Evolutionary conservation across 2,888 invertebrate species (phyloP).

Genomic region (Temnothorax ravouxi): DNA sequence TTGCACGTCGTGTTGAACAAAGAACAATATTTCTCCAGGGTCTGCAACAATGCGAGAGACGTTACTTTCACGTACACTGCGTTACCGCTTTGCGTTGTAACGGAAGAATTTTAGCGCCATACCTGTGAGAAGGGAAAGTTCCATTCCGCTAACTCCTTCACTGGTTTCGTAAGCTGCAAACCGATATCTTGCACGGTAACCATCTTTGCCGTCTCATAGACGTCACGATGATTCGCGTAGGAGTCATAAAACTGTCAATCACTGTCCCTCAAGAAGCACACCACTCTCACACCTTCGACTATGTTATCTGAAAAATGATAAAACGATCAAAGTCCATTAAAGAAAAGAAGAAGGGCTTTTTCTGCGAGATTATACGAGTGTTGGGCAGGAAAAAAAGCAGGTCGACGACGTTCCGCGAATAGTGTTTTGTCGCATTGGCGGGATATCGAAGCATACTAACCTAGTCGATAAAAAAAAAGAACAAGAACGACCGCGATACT

Average conservation of each 20-base stretch:
- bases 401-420: neutral
- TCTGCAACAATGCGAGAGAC: slow-evolving; percentile 66
- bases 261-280: neutral
- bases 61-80: neutral
- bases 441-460: neutral
- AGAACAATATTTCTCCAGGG: slow-evolving; percentile 78
- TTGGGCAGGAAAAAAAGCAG: neutral
- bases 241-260: slow-evolving; percentile 23
- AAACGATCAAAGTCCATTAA: neutral
- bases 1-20: slow-evolving; percentile 75
- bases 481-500: neutral
- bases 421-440: slow-evolving; percentile 10
- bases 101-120: neutral
- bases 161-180: slow-evolving; percentile 79
- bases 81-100: neutral
- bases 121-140: slow-evolving; percentile 82
- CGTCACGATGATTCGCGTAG: neutral
- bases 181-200: slow-evolving; percentile 78
- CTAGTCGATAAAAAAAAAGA: neutral
- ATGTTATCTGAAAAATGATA: neutral
- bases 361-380: neutral
- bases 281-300: neutral
- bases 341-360: no score
- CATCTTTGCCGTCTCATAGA: slow-evolving; percentile 62
- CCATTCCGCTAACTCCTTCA: slow-evolving; percentile 82